Conservation (phyloP, 2,797 vertebrate genomes). For the Myotis daubentonii region DNA sequence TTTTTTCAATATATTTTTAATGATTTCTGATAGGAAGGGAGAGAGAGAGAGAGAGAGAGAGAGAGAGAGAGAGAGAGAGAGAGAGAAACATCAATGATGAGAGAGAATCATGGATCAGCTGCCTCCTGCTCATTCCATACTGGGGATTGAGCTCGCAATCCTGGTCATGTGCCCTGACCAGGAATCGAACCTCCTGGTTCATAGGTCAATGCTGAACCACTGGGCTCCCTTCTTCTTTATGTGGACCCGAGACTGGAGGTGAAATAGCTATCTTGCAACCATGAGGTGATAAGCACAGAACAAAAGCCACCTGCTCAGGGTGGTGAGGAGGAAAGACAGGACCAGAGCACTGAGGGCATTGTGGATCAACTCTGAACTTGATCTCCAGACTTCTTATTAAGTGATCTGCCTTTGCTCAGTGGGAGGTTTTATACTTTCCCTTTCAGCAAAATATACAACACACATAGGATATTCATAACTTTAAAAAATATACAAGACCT, state of each 20-base stretch:
- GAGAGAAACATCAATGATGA: no score
- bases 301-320: background rate
- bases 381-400: background rate
- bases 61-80: no score
- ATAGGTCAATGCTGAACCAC: no score
- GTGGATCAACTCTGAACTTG: background rate
- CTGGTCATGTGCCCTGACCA: no score
- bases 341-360: accelerated
- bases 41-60: no score
- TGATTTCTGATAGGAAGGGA: no score
- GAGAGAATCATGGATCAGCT: no score
- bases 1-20: background rate
- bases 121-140: no score
- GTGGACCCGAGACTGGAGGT: background rate
- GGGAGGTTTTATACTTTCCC: background rate
- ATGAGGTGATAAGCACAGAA: background rate
- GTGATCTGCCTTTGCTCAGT: background rate
- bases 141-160: no score
- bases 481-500: background rate
- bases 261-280: background rate
- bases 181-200: no score
- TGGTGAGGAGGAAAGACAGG: accelerated
- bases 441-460: background rate
- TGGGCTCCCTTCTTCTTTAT: background rate
- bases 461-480: background rate